Evolutionary conservation across 2,888 invertebrate genomes (phyloP).

Genomic region (Pheosia gnoma): DNA sequence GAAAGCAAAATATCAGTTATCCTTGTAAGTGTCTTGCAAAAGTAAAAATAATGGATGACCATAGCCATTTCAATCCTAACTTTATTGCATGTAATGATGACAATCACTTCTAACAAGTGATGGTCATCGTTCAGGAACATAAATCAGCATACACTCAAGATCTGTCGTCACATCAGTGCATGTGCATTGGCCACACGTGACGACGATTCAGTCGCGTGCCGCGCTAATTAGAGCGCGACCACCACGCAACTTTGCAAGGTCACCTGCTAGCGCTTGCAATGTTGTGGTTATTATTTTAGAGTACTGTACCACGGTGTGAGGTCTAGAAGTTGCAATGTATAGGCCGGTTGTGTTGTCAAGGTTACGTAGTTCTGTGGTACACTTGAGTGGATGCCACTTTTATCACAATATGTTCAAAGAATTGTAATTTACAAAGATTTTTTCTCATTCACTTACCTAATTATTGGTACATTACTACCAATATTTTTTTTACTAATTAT

Average conservation of each 20-base stretch:
- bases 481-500: no score
- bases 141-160: slow-evolving; percentile 12
- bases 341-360: neutral
- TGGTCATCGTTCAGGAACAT: neutral
- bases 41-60: no score
- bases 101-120: neutral
- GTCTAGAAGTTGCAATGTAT: neutral
- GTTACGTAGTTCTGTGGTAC: neutral
- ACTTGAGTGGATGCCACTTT: no score
- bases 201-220: slow-evolving; percentile 48
- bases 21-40: no score
- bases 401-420: no score
- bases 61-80: no score
- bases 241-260: slow-evolving; percentile 57
- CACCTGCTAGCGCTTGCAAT: slow-evolving; percentile 14
- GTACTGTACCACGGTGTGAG: neutral
- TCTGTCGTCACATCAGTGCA: slow-evolving; percentile 48
- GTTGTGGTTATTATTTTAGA: neutral
- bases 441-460: no score
- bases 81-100: neutral
- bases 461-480: no score
- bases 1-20: no score
- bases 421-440: no score
- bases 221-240: slow-evolving; percentile 57
- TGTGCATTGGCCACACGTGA: slow-evolving; percentile 51